Conservation (phyloP, 2,797 vertebrate species). For the Sarcoramphus papa region DNA sequence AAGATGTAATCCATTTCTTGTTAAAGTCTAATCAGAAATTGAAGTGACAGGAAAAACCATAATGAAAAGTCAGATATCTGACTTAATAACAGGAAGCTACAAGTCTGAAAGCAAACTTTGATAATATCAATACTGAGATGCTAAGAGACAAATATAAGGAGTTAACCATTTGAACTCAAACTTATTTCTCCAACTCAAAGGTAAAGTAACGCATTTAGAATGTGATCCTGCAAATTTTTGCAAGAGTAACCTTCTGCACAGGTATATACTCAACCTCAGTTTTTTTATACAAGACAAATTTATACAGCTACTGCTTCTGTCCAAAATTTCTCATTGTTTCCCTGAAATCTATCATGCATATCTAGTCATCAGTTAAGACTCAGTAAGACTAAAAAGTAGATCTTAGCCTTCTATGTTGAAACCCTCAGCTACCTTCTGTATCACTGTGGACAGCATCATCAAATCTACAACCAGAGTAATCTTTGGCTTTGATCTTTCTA, state of each 20-base stretch:
- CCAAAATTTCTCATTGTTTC: neutral
- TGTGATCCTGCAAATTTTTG: neutral
- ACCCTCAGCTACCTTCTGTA: neutral
- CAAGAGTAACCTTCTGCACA: neutral
- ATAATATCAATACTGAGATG: neutral
- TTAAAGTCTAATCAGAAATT: constrained; percentile 21
- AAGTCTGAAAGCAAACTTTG: neutral
- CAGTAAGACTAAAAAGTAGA: neutral
- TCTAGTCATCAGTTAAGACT: neutral
- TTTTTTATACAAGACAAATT: neutral
- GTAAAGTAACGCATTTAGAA: neutral
- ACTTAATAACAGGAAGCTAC: neutral
- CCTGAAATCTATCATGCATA: neutral
- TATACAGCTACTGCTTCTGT: neutral
- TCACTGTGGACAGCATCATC: neutral
- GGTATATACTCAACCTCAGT: neutral
- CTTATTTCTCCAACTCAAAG: neutral
- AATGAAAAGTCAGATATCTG: neutral
- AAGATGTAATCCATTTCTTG: neutral
- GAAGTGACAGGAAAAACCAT: neutral
- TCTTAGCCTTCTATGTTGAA: neutral
- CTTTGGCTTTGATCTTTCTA: neutral
- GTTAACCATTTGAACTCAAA: neutral
- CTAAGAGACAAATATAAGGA: neutral
- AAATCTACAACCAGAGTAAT: neutral